Base-by-base conservation (phyloP, 2,888 invertebrate species). In the Caenorhabditis sp. region DNA sequence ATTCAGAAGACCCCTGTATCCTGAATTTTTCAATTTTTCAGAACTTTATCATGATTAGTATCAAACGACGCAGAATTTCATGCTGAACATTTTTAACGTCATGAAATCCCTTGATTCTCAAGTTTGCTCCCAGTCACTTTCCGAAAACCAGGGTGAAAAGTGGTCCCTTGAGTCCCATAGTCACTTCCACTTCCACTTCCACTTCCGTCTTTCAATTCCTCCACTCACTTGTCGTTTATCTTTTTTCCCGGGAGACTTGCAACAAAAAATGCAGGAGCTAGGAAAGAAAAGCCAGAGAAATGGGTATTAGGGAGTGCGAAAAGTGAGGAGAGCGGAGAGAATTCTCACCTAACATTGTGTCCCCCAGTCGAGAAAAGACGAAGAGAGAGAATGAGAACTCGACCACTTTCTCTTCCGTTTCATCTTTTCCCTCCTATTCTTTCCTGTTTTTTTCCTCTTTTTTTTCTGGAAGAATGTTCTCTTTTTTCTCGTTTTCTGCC, bases 291-390 rank as follows among this genome's bases (percentile, higher is more conserved):
- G n/a, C 13, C 15, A 44, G 44, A 18, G 50, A 50, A 50, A 50
- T 50, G 28, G 40, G 40, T 40, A 40, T 40, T 40, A 40, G 40
- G 40, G 13, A 40, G 40, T 8, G 13, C 11, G 13, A 40, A 40
- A 40, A 32, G 32, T 6, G 32, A 32, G 32, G 13, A 40, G 13
- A 13, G 40, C 47, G n/a, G n/a, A n/a, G n/a, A n/a, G n/a, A n/a
- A n/a, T 47, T 47, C 47, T 47, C 47, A 47, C 47, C 47, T 47
- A 47, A 47, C 47, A 47, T 18, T 18, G 20, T 47, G 47, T 47
- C 47, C 47, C 18, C 47, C 9, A 4, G n/a, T 47, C 9, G 6
- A n/a, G 4, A 3, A 2, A 20, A 18, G n/a, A n/a, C n/a, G n/a
- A n/a, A n/a, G n/a, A n/a, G n/a, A n/a, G n/a, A 40, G 40, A 40